Conservation (phyloP, 1,140 invertebrate species). For the Nephila pilipes region DNA sequence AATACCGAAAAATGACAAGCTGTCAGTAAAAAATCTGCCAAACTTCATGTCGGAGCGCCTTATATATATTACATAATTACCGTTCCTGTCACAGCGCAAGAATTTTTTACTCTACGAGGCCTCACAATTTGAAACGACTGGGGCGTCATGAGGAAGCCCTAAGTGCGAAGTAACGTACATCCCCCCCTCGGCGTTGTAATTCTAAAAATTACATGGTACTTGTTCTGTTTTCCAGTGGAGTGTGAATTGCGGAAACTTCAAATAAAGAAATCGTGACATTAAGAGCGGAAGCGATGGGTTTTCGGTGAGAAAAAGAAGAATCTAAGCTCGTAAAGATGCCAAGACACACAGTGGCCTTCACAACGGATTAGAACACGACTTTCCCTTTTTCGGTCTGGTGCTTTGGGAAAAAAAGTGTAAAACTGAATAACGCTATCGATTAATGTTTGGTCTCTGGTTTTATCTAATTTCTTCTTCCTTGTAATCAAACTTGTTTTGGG, state of each 20-base stretch:
- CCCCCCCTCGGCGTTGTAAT: neutral
- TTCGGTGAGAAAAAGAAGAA: constrained; percentile 49
- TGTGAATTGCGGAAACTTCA: constrained; percentile 24
- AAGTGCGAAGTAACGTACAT: neutral
- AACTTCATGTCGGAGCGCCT: too few species aligned
- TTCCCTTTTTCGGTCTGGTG: constrained; percentile 33
- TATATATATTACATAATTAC: too few species aligned
- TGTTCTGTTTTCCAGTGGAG: neutral
- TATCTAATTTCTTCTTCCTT: neutral
- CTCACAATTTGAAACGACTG: too few species aligned
- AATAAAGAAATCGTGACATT: constrained; percentile 59
- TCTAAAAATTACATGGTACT: neutral
- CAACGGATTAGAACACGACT: neutral
- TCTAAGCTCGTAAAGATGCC: constrained; percentile 60
- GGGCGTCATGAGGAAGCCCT: too few species aligned
- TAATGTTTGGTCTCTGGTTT: neutral
- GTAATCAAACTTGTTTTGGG: neutral
- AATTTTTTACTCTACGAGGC: too few species aligned
- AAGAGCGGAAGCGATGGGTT: neutral
- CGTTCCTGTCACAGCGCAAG: too few species aligned
- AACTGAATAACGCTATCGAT: neutral
- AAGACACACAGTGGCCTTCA: constrained; percentile 28
- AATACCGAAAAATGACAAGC: too few species aligned
- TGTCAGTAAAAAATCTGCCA: too few species aligned
- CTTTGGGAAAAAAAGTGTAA: neutral